Conservation (phyloP, 2,797 vertebrate species). For the Merluccius polli region DNA sequence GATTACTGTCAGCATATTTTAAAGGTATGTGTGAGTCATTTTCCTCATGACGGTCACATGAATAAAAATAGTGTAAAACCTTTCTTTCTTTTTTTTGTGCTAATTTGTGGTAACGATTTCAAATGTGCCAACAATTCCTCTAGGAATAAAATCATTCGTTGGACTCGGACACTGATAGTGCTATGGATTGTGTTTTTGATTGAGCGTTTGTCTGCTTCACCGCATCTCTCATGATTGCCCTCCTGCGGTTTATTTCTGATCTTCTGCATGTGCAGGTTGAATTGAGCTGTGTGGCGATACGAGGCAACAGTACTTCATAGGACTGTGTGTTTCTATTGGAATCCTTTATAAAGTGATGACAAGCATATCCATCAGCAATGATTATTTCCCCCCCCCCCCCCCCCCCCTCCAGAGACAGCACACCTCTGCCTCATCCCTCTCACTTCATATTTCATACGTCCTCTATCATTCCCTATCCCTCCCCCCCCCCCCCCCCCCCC, state of each 20-base stretch:
- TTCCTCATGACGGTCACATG: too few relatives aligned
- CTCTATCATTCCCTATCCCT: background rate
- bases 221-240: background rate
- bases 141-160: background rate
- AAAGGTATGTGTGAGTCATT: background rate
- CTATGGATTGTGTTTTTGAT: background rate
- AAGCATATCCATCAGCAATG: slow-evolving; percentile 15
- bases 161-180: background rate
- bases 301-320: background rate
- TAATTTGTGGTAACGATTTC: too few relatives aligned
- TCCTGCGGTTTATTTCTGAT: too few relatives aligned
- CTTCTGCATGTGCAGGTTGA: background rate
- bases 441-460: background rate
- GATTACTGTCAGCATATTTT: background rate
- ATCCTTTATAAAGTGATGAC: background rate
- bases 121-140: background rate
- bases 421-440: background rate
- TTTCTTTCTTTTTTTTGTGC: too few relatives aligned
- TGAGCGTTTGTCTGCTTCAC: background rate
- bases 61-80: too few relatives aligned
- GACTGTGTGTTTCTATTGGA: background rate
- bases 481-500: background rate
- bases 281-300: background rate
- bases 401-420: slow-evolving; percentile 10
- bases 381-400: background rate